A percentile compares a stretch with the other conserved stretches of the same genome.
phyloP scores from a whole-genome alignment of 2,797 vertebrate genomes.

The Passerculus sandwichensis region DNA sequence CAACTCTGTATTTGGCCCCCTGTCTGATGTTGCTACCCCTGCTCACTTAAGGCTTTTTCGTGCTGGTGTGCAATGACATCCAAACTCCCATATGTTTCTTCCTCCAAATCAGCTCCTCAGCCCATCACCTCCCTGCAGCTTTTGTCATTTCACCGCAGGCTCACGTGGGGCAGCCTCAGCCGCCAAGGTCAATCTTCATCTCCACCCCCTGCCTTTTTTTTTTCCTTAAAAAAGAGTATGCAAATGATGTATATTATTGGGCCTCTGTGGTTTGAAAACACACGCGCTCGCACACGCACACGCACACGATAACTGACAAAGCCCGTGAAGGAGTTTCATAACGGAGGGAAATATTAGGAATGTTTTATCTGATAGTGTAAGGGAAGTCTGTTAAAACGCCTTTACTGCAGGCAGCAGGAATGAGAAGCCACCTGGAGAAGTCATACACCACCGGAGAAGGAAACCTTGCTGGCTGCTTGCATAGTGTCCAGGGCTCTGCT shows the following conservation, averaged over 20 bases:
- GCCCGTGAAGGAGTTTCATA: constrained; percentile 60
- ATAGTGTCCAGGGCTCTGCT: not conserved
- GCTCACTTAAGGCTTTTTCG: not conserved
- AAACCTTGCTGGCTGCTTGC: constrained; percentile 16
- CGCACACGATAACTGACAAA: constrained; percentile 31
- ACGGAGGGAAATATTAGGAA: constrained; percentile 61
- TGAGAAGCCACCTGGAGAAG: constrained; percentile 50
- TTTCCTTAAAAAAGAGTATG: constrained; percentile 7
- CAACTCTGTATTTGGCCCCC: not conserved
- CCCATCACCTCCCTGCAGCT: not conserved
- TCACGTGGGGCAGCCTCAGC: not conserved
- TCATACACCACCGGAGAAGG: constrained; percentile 29
- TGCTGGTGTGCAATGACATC: not conserved
- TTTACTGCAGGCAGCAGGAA: constrained; percentile 45
- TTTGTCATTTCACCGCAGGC: not conserved
- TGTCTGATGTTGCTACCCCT: not conserved
- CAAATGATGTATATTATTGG: constrained; percentile 58
- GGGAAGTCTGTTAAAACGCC: constrained; percentile 67
- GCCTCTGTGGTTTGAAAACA: constrained; percentile 46
- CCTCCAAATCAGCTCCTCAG: not conserved
- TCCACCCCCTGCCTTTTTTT: not conserved
- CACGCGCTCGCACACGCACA: constrained; percentile 60
- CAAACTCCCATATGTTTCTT: not conserved
- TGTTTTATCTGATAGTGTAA: constrained; percentile 59
- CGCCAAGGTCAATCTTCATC: not conserved